phyloP scores from a whole-genome alignment of 1,140 invertebrate genomes.

The Pseudobourletiella spinata region DNA sequence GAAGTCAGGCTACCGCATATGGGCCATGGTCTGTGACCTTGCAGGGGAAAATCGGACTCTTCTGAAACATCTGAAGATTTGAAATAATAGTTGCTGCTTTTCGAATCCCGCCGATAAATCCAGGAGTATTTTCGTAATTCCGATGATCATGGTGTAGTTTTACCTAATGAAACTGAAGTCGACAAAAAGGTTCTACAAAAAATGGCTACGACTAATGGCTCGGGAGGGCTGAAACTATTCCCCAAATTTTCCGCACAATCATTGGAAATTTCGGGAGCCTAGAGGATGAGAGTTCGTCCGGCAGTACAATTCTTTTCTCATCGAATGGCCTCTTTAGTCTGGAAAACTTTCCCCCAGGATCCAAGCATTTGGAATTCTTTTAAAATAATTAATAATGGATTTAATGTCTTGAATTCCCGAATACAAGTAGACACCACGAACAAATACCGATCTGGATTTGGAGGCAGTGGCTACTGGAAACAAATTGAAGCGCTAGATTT shows the following conservation, averaged over 20 bases:
- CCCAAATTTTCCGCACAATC: conserved; percentile 6
- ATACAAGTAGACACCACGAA: conserved; percentile 4
- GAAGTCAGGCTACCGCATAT: not conserved
- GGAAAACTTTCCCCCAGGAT: conserved; percentile 3
- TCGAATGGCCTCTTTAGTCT: not conserved
- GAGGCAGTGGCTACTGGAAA: not conserved
- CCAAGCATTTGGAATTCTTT: conserved; percentile 18
- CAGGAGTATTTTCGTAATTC: conserved; percentile 24
- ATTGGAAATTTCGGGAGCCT: conserved; percentile 11
- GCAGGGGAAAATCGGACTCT: conserved; percentile 12
- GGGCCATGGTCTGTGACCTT: conserved; percentile 12
- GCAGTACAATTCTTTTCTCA: conserved; percentile 31
- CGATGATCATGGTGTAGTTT: conserved; percentile 26
- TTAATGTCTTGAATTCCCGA: conserved; percentile 30
- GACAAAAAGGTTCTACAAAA: not conserved
- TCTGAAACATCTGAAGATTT: conserved; percentile 8
- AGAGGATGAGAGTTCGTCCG: conserved; percentile 23
- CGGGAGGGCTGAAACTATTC: conserved; percentile 26
- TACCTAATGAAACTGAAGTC: conserved; percentile 11
- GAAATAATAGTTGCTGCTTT: not conserved
- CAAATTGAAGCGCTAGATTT: conserved; percentile 9
- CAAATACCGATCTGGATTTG: conserved; percentile 12
- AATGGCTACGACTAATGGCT: not conserved
- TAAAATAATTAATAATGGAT: conserved; percentile 22
- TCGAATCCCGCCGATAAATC: conserved; percentile 16